Evolutionary conservation across 2,797 vertebrate genomes (phyloP), one percentile per base, ranked within the genome.

Genomic region (Halcyon smyrnensis): DNA sequence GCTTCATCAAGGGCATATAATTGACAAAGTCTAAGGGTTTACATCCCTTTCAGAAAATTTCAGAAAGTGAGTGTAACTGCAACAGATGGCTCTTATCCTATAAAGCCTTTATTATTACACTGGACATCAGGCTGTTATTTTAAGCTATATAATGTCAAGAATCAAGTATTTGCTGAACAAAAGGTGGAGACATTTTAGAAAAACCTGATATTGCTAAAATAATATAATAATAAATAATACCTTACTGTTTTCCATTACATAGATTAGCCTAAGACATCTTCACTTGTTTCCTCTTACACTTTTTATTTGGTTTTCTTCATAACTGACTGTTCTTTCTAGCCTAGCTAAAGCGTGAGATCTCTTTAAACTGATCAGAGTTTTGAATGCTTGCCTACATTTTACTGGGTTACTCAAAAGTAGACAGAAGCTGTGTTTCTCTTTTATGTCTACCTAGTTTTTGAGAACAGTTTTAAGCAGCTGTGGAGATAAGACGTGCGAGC

Each of bases 401-500:
- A 78, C 17, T 75, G 82, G 75, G 30, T 79, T 90, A 70, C 64
- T 94, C 62, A 84, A 65, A 87, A 76, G 39, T 3, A 82, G 81
- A 76, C 78, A 86, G 92, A 93, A 93, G 51, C 39, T 83, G 9
- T 93, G 68, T 89, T 84, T 82, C 43, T 50, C 82, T 96, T 93
- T 86, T 80, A 89, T 93, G 73, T 57, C 83, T 82, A 95, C 85
- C 85, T 96, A 93, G 77, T 75, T 96, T 96, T 93, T 93, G 78
- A 87, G 65, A 89, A 50, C 59, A 69, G 19, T 87, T 95, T 88
- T 70, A 83, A 88, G 79, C 36, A 60, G 39, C 67, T 83, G 79
- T 64, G 19, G 57, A 92, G 86, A 75, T 89, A 73, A 27, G 43
- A 39, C n/a, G 15, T 54, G 28, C 41, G 71, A 78, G 65, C 50